Evolutionary conservation across 2,113 vertebrate genomes (phyloP), one percentile per base, ranked within the genome.

Genomic region (Onychorhynchus coronatus): DNA sequence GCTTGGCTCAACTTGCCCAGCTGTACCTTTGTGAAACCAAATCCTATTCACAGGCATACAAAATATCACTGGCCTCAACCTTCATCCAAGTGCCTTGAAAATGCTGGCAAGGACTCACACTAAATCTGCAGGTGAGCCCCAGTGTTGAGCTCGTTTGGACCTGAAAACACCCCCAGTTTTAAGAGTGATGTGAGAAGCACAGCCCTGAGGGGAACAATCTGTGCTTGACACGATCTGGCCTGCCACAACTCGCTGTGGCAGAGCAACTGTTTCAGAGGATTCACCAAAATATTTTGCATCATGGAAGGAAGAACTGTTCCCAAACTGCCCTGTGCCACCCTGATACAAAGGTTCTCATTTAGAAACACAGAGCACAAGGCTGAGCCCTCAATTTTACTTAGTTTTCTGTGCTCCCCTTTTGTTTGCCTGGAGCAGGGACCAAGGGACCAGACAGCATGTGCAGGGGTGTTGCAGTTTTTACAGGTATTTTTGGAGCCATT

Each of bases 201-300:
- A 31, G 22, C 11, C 23, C 15, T n/a, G 44, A 56, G 33, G 39
- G 61, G 50, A 55, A 82, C 14, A 1, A 0, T 30, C 44, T 68
- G 28, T 35, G 28, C 39, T 23, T 4, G 5, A 28, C 0, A 1
- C 15, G 39, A 16, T 35, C 18, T 4, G 1, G 50, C 46, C 33
- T 78, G 44, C 22, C 10, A 33, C 61, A 70, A 31, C 11, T 50
- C 28, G 21, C 19, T 76, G 39, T 11, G 35, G 35, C 58, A 81
- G 31, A 76, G 12, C 8, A 78, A 31, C 2, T 67, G 25, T 85
- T 62, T 9, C 65, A 67, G 23, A 73, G 22, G 16, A 79, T 31
- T 56, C 14, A 23, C 16, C 8, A 6, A 75, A 83, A 30, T 72
- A 46, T 37, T 50, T 76, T 67, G 19, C 28, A n/a, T 62, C 46